Conservation (phyloP, 2,888 invertebrate species). For the Phortica magna region DNA sequence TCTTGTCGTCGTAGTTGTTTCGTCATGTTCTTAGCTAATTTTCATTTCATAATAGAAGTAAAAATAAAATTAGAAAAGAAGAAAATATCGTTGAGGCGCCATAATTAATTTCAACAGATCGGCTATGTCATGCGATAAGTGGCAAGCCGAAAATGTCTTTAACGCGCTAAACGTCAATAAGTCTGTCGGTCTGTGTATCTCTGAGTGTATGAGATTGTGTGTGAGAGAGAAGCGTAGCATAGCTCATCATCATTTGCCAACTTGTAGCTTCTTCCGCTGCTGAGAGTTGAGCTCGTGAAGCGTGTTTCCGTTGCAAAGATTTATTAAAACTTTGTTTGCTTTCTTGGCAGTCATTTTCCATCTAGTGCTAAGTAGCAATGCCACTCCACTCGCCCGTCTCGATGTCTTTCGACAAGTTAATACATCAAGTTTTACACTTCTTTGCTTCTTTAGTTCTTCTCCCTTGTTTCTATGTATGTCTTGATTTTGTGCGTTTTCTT, state of each 20-base stretch:
- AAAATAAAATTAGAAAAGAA: background rate
- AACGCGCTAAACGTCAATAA: background rate
- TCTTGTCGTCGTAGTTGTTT: too few relatives aligned
- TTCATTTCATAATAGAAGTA: background rate
- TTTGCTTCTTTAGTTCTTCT: too few relatives aligned
- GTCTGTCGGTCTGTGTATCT: too few relatives aligned
- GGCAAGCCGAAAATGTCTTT: background rate
- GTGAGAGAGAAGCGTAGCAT: background rate
- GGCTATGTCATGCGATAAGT: conserved; percentile 16
- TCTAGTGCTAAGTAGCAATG: background rate
- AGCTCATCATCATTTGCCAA: conserved; percentile 14
- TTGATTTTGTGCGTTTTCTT: too few relatives aligned
- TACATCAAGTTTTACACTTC: conserved; percentile 53
- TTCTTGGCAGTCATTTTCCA: background rate
- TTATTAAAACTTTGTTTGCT: conserved; percentile 32
- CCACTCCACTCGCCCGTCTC: background rate
- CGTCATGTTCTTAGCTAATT: too few relatives aligned
- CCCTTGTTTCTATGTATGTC: too few relatives aligned
- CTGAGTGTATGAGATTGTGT: background rate
- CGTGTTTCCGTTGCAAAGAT: conserved; percentile 29
- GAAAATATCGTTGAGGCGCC: conserved; percentile 1
- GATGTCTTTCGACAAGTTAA: conserved; percentile 46
- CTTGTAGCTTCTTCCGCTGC: conserved; percentile 29
- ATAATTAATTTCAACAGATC: conserved; percentile 26
- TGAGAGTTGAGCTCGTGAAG: conserved; percentile 15